These are phyloP conservation scores for Drosophila antonietae DNA, from an alignment of 2,888 invertebrate species.

Conservation along the genomic window DNA sequence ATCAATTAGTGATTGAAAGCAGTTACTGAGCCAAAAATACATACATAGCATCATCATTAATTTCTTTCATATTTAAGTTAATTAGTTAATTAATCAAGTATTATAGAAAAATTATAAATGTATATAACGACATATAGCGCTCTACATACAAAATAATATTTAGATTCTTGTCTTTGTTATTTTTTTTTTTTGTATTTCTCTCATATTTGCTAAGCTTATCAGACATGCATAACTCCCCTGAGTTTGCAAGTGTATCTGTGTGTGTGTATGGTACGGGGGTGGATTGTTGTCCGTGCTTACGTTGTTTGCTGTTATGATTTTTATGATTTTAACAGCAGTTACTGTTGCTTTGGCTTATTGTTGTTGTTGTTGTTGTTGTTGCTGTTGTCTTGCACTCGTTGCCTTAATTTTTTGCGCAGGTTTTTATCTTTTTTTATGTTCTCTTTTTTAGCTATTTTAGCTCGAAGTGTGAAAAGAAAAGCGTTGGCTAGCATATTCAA, in stretches of 20 bases:
- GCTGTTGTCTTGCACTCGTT: conserved; percentile 46
- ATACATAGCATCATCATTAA: no score
- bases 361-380: conserved; percentile 15
- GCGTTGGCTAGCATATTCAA: conserved; percentile 70
- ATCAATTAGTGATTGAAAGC: neutral
- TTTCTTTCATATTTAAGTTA: neutral
- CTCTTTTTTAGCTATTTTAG: conserved; percentile 30
- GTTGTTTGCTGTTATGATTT: conserved; percentile 73
- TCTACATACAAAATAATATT: neutral
- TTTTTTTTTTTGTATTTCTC: neutral
- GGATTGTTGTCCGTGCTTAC: conserved; percentile 24
- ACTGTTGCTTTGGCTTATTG: conserved; percentile 16
- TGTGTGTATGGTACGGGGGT: conserved; percentile 18
- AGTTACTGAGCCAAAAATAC: neutral
- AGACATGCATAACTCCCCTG: conserved; percentile 71
- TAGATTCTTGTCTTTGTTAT: neutral
- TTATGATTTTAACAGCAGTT: conserved; percentile 58
- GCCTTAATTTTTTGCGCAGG: conserved; percentile 52
- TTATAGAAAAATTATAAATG: no score
- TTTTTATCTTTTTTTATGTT: conserved; percentile 12
- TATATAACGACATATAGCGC: neutral
- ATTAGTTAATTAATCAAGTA: neutral
- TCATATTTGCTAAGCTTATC: conserved; percentile 57
- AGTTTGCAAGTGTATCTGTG: neutral
- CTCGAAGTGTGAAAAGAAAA: conserved; percentile 68